phyloP scores from a whole-genome alignment of 1,140 invertebrate genomes.

The Papilio xuthus region DNA sequence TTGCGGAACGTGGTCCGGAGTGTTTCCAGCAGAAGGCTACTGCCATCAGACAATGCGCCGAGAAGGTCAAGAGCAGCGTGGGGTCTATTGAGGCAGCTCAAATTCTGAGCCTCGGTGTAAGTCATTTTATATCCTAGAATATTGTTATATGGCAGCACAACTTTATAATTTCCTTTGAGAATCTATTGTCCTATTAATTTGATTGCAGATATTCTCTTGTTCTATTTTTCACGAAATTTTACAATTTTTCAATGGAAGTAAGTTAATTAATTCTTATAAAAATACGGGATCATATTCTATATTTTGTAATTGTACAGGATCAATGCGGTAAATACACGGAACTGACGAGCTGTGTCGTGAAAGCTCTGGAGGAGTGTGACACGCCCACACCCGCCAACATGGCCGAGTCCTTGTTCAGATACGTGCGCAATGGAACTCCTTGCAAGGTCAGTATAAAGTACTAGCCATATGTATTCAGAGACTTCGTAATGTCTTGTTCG shows the following conservation, averaged over 20 bases:
- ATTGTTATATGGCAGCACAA: not conserved
- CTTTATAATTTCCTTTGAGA: too few relatives aligned
- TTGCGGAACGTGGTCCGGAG: conserved; percentile 89
- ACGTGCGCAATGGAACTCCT: conserved; percentile 86
- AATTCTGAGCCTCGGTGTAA: conserved; percentile 51
- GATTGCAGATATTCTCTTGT: too few relatives aligned
- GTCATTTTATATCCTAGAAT: conserved; percentile 6
- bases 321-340: conserved; percentile 83
- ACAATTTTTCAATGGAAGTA: too few relatives aligned
- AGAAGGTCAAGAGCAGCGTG: conserved; percentile 48
- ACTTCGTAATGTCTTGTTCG: not conserved
- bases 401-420: conserved; percentile 88
- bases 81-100: conserved; percentile 52
- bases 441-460: conserved; percentile 74
- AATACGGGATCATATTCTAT: not conserved
- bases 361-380: conserved; percentile 85
- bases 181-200: too few relatives aligned
- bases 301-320: conserved; percentile 53
- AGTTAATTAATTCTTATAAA: too few relatives aligned
- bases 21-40: conserved; percentile 81
- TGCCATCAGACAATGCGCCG: conserved; percentile 53
- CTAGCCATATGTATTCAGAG: not conserved
- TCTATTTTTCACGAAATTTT: too few relatives aligned
- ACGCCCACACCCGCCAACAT: conserved; percentile 91
- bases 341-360: conserved; percentile 85